Evolutionary conservation across 2,797 vertebrate genomes (phyloP).

Genomic region (Dryobates pubescens): DNA sequence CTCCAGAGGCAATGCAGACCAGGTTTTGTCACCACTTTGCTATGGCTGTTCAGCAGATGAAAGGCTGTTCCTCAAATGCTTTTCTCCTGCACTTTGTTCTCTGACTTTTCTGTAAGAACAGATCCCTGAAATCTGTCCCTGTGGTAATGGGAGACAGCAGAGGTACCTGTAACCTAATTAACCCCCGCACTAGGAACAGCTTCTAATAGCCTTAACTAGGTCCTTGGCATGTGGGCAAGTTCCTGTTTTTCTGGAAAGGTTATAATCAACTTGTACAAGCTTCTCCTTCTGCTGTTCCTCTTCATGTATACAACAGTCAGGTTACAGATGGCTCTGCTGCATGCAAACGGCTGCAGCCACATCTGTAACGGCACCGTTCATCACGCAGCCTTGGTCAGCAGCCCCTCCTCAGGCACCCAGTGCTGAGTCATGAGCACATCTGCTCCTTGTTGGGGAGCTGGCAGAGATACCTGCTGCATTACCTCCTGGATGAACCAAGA

Average conservation of each 20-base stretch:
- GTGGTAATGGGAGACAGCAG: background rate
- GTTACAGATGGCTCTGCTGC: background rate
- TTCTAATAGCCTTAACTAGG: background rate
- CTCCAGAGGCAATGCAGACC: background rate
- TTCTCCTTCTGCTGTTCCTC: background rate
- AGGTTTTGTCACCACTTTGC: background rate
- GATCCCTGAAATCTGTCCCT: background rate
- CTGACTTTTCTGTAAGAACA: background rate
- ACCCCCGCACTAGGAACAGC: background rate
- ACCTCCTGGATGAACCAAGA: background rate
- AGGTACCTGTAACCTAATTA: background rate
- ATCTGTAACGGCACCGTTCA: background rate
- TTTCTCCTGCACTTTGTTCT: background rate
- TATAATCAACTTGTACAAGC: background rate
- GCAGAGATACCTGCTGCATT: background rate
- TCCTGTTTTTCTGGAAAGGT: background rate
- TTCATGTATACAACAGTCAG: background rate
- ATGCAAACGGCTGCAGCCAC: background rate
- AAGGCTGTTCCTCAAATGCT: background rate
- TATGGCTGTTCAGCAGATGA: background rate
- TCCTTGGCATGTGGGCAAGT: background rate
- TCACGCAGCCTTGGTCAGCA: background rate
- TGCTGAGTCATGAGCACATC: conserved; percentile 30
- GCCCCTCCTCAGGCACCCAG: background rate
- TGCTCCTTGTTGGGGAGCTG: background rate